phyloP scores from a whole-genome alignment of 2,113 vertebrate species.

The Ammodytes marinus region DNA sequence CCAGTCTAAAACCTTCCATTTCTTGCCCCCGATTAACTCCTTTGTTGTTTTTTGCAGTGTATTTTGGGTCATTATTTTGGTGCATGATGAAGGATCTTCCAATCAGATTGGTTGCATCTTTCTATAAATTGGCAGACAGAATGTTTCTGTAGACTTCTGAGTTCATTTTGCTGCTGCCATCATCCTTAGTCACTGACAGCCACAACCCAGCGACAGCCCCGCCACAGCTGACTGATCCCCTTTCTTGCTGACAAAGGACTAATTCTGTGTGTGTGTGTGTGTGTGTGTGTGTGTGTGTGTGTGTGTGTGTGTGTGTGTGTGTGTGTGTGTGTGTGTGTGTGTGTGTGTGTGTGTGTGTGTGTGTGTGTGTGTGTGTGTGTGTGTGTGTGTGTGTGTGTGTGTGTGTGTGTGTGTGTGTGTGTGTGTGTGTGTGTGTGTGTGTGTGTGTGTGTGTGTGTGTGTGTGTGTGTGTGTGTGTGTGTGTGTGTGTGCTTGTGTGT shows the following conservation, averaged over 20 bases:
- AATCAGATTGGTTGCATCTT: too few relatives aligned
- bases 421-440: conserved; percentile 27
- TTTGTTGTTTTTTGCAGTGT: too few relatives aligned
- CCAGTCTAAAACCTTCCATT: too few relatives aligned
- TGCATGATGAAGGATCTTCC: too few relatives aligned
- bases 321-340: conserved; percentile 25
- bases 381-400: conserved; percentile 40
- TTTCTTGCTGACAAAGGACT: conserved; percentile 63
- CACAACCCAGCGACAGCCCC: conserved; percentile 18
- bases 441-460: conserved; percentile 32
- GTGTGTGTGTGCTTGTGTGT: conserved; percentile 27
- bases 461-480: conserved; percentile 39
- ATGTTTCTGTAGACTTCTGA: too few relatives aligned
- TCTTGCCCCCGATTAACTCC: too few relatives aligned
- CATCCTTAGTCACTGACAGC: neutral
- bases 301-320: conserved; percentile 41
- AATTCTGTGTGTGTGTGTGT: conserved; percentile 52
- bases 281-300: conserved; percentile 29
- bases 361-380: conserved; percentile 28
- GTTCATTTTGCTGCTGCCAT: too few relatives aligned
- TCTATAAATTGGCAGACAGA: too few relatives aligned
- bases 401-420: conserved; percentile 37
- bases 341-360: conserved; percentile 28
- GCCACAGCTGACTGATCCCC: conserved; percentile 57
- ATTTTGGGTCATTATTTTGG: too few relatives aligned